A percentile compares a stretch with the other conserved stretches of the same genome.
Evolutionary conservation across 1,140 invertebrate genomes (phyloP).

Genomic region (Mya arenaria): DNA sequence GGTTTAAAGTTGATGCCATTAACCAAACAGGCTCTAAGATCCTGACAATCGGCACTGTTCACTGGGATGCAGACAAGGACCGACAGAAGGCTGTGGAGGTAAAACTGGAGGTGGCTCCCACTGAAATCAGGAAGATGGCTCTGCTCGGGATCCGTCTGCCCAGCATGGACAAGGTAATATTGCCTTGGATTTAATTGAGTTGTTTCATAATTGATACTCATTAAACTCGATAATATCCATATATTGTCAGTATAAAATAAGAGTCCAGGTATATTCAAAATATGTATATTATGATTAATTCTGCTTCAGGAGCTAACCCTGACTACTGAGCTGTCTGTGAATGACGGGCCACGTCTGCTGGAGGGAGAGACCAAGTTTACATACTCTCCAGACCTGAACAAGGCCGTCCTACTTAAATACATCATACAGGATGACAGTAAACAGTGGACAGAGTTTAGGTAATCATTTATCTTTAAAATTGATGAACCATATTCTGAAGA

Average conservation of each 20-base stretch:
- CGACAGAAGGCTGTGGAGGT: conserved; percentile 63
- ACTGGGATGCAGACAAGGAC: conserved; percentile 75
- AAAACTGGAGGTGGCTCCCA: conserved; percentile 45
- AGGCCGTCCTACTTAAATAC: conserved; percentile 71
- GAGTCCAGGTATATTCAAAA: too few relatives aligned
- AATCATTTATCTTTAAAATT: not conserved
- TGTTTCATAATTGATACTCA: not conserved
- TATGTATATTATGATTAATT: too few relatives aligned
- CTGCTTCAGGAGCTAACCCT: conserved; percentile 64
- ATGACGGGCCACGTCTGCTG: conserved; percentile 48
- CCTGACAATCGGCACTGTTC: conserved; percentile 51
- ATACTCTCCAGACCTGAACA: conserved; percentile 72
- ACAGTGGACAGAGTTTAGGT: not conserved
- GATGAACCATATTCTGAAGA: not conserved
- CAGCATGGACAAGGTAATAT: conserved; percentile 58
- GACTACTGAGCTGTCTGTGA: conserved; percentile 60
- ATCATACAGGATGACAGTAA: not conserved
- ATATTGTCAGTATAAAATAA: too few relatives aligned
- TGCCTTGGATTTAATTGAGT: not conserved
- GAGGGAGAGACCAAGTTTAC: conserved; percentile 73
- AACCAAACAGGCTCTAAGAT: too few relatives aligned
- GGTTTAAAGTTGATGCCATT: too few relatives aligned
- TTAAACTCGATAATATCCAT: too few relatives aligned
- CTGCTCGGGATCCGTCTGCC: conserved; percentile 52
- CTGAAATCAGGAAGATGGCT: conserved; percentile 48